These are phyloP conservation scores for Herpetotheres cachinnans DNA, from an alignment of 2,113 vertebrate genomes.

Conservation along the genomic window DNA sequence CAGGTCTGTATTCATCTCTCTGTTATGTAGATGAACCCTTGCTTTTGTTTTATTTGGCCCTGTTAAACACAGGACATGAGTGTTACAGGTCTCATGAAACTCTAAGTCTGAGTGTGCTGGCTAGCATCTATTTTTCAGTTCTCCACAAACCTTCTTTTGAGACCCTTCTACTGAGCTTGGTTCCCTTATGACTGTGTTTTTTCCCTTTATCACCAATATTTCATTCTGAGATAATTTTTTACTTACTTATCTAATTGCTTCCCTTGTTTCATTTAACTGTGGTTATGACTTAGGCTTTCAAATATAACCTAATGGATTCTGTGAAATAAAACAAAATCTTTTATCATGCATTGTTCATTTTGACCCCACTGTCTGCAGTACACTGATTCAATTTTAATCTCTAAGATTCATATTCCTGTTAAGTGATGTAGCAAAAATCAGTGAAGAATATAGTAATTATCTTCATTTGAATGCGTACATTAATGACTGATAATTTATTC, in stretches of 20 bases:
- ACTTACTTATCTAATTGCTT: neutral
- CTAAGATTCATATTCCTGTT: neutral
- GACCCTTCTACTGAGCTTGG: neutral
- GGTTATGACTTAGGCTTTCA: neutral
- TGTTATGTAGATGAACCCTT: neutral
- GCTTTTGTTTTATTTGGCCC: neutral
- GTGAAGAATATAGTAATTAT: constrained; percentile 24
- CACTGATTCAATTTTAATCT: neutral
- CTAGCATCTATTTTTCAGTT: neutral
- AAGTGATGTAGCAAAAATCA: constrained; percentile 15
- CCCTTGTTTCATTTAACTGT: neutral
- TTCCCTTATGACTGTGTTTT: neutral
- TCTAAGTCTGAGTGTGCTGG: neutral
- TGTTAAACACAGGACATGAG: neutral
- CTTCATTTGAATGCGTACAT: constrained; percentile 6
- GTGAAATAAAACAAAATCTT: neutral
- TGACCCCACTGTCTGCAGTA: neutral
- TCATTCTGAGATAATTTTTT: neutral
- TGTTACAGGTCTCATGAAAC: neutral
- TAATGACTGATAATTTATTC: constrained; percentile 35
- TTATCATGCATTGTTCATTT: neutral
- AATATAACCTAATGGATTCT: neutral
- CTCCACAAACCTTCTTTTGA: neutral
- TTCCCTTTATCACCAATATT: neutral
- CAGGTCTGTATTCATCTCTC: neutral